A percentile compares a stretch with the other conserved stretches of the same genome.
phyloP scores from a whole-genome alignment of 1,140 invertebrate species.

The Anastatus disparis region DNA sequence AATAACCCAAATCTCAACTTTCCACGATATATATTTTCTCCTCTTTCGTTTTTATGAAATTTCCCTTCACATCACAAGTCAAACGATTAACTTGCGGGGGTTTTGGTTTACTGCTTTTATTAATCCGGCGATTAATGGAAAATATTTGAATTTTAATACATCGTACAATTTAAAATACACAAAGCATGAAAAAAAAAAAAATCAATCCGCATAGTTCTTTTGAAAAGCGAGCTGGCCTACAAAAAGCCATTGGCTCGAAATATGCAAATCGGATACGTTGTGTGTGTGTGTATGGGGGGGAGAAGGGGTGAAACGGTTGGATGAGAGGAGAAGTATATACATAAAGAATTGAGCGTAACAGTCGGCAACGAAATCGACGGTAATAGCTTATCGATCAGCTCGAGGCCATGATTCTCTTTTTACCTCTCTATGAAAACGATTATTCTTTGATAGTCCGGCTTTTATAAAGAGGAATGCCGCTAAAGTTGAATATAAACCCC shows the following conservation, averaged over 20 bases:
- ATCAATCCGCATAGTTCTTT: background rate
- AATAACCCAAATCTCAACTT: no score
- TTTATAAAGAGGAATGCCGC: constrained; percentile 22
- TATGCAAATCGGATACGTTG: constrained; percentile 40
- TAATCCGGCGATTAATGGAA: background rate
- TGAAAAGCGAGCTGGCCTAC: background rate
- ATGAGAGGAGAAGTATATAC: no score
- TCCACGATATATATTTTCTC: no score
- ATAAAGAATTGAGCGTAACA: constrained; percentile 44
- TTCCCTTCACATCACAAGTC: no score
- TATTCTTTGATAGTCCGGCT: constrained; percentile 47
- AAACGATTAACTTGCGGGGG: no score
- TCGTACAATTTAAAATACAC: no score
- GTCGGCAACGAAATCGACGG: constrained; percentile 1
- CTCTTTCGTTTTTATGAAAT: no score
- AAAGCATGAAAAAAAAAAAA: background rate
- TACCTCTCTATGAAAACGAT: constrained; percentile 37
- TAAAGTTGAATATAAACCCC: no score
- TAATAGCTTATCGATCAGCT: constrained; percentile 53
- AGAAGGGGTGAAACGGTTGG: background rate
- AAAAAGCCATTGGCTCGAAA: background rate
- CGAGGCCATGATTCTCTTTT: constrained; percentile 40
- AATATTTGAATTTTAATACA: constrained; percentile 5
- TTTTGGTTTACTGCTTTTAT: background rate
- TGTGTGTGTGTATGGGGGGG: background rate